phyloP scores from a whole-genome alignment of 2,888 invertebrate genomes.

The Oscheius sp. region DNA sequence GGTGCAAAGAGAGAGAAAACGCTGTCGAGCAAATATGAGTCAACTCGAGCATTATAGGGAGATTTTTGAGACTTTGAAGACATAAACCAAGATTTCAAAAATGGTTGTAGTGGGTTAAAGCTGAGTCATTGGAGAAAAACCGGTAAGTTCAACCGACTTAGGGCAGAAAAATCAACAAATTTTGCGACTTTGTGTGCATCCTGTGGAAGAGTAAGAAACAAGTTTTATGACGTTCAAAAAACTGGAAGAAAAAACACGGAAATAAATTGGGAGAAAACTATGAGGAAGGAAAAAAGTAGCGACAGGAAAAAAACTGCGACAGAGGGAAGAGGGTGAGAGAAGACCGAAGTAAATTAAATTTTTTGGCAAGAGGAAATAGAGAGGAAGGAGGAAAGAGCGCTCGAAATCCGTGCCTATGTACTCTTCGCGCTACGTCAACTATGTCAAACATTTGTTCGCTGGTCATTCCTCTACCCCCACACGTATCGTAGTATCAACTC shows the following conservation, averaged over 20 bases:
- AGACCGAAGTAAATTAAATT: too few species aligned
- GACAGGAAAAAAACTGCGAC: too few species aligned
- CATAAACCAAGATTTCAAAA: background rate
- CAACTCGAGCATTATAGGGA: slow-evolving; percentile 22
- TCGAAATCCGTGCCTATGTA: slow-evolving; percentile 37
- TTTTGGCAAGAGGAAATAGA: slow-evolving; percentile 5
- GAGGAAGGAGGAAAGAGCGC: slow-evolving; percentile 27
- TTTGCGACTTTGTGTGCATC: background rate
- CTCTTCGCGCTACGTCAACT: slow-evolving; percentile 36
- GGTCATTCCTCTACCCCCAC: slow-evolving; percentile 28
- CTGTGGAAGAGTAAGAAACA: background rate
- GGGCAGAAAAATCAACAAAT: background rate
- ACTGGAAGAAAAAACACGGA: background rate
- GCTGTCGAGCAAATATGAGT: slow-evolving; percentile 37
- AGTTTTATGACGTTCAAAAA: background rate
- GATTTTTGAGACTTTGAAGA: slow-evolving; percentile 1
- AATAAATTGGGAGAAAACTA: background rate
- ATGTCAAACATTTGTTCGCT: slow-evolving; percentile 35
- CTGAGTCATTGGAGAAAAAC: background rate
- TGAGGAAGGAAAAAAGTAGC: too few species aligned
- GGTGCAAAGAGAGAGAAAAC: slow-evolving; percentile 23
- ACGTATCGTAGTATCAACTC: slow-evolving; percentile 5
- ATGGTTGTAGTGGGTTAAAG: background rate
- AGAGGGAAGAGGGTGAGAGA: too few species aligned
- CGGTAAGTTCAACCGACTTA: background rate